Base-by-base conservation (phyloP, 2,888 invertebrate species). In the Abscondita cerata region DNA sequence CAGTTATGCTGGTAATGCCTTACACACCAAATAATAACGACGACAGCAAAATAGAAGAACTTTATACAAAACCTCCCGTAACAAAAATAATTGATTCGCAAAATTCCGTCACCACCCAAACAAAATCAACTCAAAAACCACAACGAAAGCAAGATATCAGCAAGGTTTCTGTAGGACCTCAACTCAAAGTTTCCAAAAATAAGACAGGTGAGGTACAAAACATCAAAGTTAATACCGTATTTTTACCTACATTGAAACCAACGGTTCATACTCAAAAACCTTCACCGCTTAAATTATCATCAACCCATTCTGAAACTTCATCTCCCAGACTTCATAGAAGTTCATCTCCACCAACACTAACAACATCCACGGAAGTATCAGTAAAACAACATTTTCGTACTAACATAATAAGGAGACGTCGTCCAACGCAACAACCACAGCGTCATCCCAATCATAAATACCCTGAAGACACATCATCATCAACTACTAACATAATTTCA, bases 1-100 rank as follows among this genome's bases (percentile, higher is more conserved):
- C 87, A 0, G 75, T 90, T 13, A 87, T 86, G 84, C 85, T 89
- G 0, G 90, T 90, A 0, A 78, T 89, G 68, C 89, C 90, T 0
- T 86, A 87, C 70, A 84, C 87, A 46, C 83, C 85, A 4, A 79
- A 85, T 34, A 84, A 86, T 67, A 82, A 83, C 0, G 82, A 83
- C 1, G 81, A 83, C 2, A 72, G 72, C 1, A 78, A 77, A 59
- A 78, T 89, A 52, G 85, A 87, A 71, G 89, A 89, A 68, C 76
- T 89, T 0, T 89, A 86, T 70, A 89, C 89, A 1, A 86, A 85
- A 75, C 84, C 86, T 44, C 89, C 90, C 1, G 80, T 89, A 63
- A 83, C 86, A 0, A 83, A 86, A 73, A 82, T 88, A 46, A 80
- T 89, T 18, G 79, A 78, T 0, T 79, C 78, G 31, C 11, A 16